Base-by-base conservation (phyloP, 1,140 invertebrate species). In the Brachionus rubens region DNA sequence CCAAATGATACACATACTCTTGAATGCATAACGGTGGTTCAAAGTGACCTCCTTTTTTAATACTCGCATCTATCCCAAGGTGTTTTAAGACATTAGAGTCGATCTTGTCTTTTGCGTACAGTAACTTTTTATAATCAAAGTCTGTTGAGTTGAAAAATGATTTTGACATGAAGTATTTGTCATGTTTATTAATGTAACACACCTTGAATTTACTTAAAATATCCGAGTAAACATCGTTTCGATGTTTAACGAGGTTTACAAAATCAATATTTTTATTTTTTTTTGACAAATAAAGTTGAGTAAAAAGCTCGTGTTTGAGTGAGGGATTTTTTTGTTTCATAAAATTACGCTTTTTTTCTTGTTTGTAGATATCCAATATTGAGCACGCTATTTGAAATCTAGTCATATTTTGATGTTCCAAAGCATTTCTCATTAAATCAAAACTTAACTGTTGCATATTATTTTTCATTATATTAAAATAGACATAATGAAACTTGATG, bases 111-210 rank as follows among this genome's bases (percentile, higher is more conserved):
- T 43, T 43, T 16, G 19, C 21, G 10, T 65, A 24, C 33, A 65
- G n/a, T 26, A 65, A 46, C 12, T 21, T 43, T 26, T 43, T 65
- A 43, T 26, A 65, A 24, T 65, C 36, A 41, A n/a, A 41, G 4
- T 24, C 12, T 26, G 41, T 12, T 24, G 3, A 24, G 1, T 41
- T 41, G 14, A 7, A 46, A 46, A 46, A 3, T 26, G 59, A 65
- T 65, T 65, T 65, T 9, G 59, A 65, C 12, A 43, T 14, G 24
- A 65, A 65, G 43, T 65, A 1, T 24, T 14, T 65, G 2, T 46
- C n/a, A 6, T 65, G 59, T 43, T 65, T 65, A 43, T 65, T 65
- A 24, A 65, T 65, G 41, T 19, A 43, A 43, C 59, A 65, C 41
- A 65, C 16, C 43, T 65, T 65, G 19, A 65, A 65, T 24, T 65